Conservation (phyloP, 2,797 vertebrate genomes). For the Chelonia mydas region DNA sequence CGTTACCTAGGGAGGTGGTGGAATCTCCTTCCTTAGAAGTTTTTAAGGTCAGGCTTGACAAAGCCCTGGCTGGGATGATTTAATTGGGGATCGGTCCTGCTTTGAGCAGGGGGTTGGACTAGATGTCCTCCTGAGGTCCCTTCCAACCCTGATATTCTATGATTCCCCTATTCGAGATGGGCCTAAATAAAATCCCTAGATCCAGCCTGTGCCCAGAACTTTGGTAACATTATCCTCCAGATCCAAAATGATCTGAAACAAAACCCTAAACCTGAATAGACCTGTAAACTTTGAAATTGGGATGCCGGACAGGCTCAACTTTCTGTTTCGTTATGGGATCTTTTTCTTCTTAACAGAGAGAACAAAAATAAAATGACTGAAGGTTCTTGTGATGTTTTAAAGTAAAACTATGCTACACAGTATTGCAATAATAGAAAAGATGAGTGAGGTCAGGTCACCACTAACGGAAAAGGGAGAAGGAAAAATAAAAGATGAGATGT, state of each 20-base stretch:
- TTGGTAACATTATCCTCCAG: not conserved
- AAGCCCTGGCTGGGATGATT: too few species aligned
- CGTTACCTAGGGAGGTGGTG: too few species aligned
- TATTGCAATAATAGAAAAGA: not conserved
- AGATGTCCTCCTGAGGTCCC: too few species aligned
- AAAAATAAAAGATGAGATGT: not conserved
- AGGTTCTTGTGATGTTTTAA: not conserved
- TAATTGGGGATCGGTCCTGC: too few species aligned
- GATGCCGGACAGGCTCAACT: not conserved
- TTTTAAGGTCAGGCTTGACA: too few species aligned
- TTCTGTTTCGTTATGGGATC: not conserved
- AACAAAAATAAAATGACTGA: not conserved
- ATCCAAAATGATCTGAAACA: not conserved
- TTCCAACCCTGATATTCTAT: too few species aligned
- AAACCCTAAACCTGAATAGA: not conserved
- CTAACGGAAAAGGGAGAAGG: not conserved
- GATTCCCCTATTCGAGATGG: not conserved
- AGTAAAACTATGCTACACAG: not conserved
- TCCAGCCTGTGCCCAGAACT: not conserved
- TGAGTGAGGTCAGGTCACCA: not conserved
- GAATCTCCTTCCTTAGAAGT: too few species aligned
- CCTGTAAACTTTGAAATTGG: not conserved
- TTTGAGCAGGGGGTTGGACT: too few species aligned
- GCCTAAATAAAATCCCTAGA: conserved; percentile 20
- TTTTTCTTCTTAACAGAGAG: not conserved